phyloP scores from a whole-genome alignment of 2,797 vertebrate genomes.

The Nasua narica region DNA sequence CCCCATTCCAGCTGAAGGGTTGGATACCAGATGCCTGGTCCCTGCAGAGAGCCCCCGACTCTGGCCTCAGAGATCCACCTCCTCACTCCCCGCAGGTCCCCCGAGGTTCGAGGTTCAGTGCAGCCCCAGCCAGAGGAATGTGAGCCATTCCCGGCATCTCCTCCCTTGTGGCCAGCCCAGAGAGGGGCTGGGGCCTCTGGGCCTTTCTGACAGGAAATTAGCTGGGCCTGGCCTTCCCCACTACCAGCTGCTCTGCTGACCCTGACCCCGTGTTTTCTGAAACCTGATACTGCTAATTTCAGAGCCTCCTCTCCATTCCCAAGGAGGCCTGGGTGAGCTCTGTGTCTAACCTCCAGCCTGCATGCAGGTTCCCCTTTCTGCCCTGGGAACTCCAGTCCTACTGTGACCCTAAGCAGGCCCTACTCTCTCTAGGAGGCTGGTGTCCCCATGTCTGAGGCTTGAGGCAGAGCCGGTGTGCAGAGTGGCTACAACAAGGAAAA shows the following conservation, averaged over 20 bases:
- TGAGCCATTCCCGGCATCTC: slow-evolving; percentile 87
- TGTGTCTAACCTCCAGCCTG: slow-evolving; percentile 66
- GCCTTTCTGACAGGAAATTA: slow-evolving; percentile 87
- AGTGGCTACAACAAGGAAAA: neutral
- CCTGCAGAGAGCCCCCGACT: neutral
- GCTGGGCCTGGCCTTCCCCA: slow-evolving; percentile 80
- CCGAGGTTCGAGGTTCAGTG: neutral
- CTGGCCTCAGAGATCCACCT: slow-evolving; percentile 50
- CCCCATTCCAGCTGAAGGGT: neutral
- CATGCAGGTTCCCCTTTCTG: slow-evolving; percentile 72
- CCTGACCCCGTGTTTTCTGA: slow-evolving; percentile 85
- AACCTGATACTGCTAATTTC: slow-evolving; percentile 84
- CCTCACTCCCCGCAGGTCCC: slow-evolving; percentile 58
- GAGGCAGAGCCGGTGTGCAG: neutral
- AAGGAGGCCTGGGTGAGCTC: slow-evolving; percentile 77
- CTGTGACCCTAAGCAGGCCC: neutral
- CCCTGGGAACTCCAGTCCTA: slow-evolving; percentile 38
- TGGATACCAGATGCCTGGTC: slow-evolving; percentile 32
- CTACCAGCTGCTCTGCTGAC: slow-evolving; percentile 86
- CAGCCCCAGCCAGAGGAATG: slow-evolving; percentile 81
- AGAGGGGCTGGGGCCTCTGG: slow-evolving; percentile 83
- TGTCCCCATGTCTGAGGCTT: neutral
- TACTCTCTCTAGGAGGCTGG: neutral
- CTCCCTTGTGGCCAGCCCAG: slow-evolving; percentile 83
- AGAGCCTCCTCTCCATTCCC: slow-evolving; percentile 73